Base-by-base conservation (phyloP, 2,113 vertebrate species). In the Alectura lathami region DNA sequence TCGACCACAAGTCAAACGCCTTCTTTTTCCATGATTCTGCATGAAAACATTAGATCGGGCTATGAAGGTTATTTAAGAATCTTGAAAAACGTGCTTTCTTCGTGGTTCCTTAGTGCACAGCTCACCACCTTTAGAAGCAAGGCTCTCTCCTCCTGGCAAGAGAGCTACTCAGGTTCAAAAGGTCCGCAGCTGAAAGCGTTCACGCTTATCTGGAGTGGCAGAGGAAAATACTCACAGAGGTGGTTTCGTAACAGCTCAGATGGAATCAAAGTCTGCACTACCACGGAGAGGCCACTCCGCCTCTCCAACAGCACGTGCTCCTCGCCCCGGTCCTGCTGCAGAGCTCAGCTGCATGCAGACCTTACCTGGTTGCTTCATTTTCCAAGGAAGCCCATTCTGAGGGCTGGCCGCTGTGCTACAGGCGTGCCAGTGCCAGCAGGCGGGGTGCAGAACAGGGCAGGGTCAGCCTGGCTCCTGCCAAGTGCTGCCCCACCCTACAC, bases 121-220 rank as follows among this genome's bases (percentile, higher is more conserved):
- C 24, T 62, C 56, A 40, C 6, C 60, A 83, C 47, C 59, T 75
- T 81, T 40, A n/a, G n/a, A n/a, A n/a, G 36, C 59, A 88, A 83
- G 83, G 60, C 24, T 53, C 77, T 24, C 60, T 59, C 78, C 57
- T 89, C 63, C 89, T 2, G 0, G 21, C 8, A 26, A 50, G 23
- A 66, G 36, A 86, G 81, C 1, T 1, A 8, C 36, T 16, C 4
- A 1, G 48, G 47, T 32, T 91, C 81, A 81, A 40, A 80, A 74
- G 69, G 21, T 64, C 32, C 3, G 1, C 43, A 42, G 38, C 5
- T 24, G 9, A 95, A 86, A 36, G 8, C n/a, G 53, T 32, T 38
- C 51, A 20, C 0, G 0, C 38, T 83, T 68, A 56, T 40, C 74
- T 72, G 47, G 8, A 32, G 47, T 3, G 13, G 34, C 0, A 2